These are phyloP conservation scores for Brachycybe producta DNA, from an alignment of 2,888 invertebrate genomes.

Conservation along the genomic window DNA sequence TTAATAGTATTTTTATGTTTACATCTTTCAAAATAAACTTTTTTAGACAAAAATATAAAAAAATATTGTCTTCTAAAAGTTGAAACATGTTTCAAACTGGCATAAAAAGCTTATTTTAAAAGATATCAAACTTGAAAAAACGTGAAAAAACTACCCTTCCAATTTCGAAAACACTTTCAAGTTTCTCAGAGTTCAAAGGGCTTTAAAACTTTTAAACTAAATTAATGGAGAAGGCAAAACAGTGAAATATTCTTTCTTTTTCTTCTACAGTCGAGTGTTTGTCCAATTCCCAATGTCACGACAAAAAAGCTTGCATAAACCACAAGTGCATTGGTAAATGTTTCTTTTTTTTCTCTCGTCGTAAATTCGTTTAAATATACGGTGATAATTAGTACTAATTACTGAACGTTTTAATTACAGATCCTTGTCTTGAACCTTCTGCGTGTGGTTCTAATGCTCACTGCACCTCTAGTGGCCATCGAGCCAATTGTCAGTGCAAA, in stretches of 20 bases:
- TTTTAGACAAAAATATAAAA: too few species aligned
- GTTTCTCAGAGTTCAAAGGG: too few species aligned
- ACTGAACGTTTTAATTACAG: constrained; percentile 26
- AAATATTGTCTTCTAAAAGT: not conserved
- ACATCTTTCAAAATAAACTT: too few species aligned
- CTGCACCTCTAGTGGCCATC: constrained; percentile 58
- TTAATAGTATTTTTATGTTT: too few species aligned
- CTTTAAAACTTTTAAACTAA: too few species aligned
- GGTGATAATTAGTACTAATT: constrained; percentile 3
- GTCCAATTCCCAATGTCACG: constrained; percentile 60
- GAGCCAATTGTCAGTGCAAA: constrained; percentile 62
- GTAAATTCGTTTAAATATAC: constrained; percentile 23
- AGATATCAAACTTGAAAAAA: too few species aligned
- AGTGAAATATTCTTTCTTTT: not conserved
- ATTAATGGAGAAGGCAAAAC: too few species aligned
- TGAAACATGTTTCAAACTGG: too few species aligned
- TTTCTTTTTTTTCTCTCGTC: constrained; percentile 11
- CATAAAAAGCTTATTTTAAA: too few species aligned
- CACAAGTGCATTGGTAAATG: constrained; percentile 50
- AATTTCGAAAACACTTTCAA: too few species aligned
- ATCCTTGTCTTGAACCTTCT: constrained; percentile 51
- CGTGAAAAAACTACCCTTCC: too few species aligned
- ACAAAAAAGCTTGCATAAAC: constrained; percentile 52
- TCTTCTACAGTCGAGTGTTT: constrained; percentile 49
- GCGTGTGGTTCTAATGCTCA: constrained; percentile 47